phyloP scores from a whole-genome alignment of 2,888 invertebrate genomes.

The Rotaria socialis region DNA sequence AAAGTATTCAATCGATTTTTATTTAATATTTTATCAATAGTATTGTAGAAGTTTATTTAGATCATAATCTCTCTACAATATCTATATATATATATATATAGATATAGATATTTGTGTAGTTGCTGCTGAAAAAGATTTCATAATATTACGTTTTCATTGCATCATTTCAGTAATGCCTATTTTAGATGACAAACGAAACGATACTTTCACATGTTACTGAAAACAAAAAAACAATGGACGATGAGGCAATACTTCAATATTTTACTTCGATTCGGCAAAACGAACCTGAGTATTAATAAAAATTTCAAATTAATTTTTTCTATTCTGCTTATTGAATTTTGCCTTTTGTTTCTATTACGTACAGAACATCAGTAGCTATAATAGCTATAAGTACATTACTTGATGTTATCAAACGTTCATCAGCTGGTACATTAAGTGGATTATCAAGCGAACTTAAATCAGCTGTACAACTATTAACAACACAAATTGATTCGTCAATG shows the following conservation, averaged over 20 bases:
- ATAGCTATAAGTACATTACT: slow-evolving; percentile 82
- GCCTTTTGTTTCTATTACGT: not conserved
- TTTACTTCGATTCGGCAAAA: not conserved
- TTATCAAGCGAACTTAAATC: slow-evolving; percentile 73
- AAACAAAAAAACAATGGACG: not conserved
- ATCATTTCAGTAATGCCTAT: not conserved
- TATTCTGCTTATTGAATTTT: no score
- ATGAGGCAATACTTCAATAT: not conserved
- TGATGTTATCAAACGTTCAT: slow-evolving; percentile 67
- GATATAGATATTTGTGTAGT: not conserved
- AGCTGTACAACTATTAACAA: slow-evolving; percentile 72
- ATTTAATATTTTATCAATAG: no score
- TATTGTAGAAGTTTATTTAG: no score
- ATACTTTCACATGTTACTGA: no score
- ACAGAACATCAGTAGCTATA: slow-evolving; percentile 69
- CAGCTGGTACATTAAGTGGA: slow-evolving; percentile 79
- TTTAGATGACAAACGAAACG: not conserved
- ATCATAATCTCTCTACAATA: no score
- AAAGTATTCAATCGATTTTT: no score
- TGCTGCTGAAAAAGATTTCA: not conserved
- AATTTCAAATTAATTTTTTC: no score
- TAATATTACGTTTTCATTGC: not conserved
- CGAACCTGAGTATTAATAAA: slow-evolving; percentile 8
- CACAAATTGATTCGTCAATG: slow-evolving; percentile 76
- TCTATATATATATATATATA: no score